Evolutionary conservation across 2,113 vertebrate species (phyloP), one percentile per base, ranked within the genome.

Genomic region (Romanogobio albipinnatus): DNA sequence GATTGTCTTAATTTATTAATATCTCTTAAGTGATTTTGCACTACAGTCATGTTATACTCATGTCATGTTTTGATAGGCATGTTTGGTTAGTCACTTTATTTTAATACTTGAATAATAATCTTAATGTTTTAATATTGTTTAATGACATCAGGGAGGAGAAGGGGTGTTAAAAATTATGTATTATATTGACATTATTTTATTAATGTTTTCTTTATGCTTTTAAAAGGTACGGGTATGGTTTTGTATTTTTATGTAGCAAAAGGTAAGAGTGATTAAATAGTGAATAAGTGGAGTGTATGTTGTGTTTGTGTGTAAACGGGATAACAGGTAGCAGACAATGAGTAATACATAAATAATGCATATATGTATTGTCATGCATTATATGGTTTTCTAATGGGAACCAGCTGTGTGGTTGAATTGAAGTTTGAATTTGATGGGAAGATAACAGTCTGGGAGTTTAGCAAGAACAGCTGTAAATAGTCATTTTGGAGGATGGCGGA

Each of bases 311-410:
- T 24, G 74, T 59, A 77, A 73, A 74, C n/a, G 0, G 43, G 76
- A n/a, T 19, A 77, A 77, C 29, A 77, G 76, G 19, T 77, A 24
- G 10, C 19, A 59, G 53, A 77, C 6, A 39, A 43, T 74, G 43
- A 5, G n/a, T 59, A 43, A 39, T 59, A 24, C 71, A 74, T 74
- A 7, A 74, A 77, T 77, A 77, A 59, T 77, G 29, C 51, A 59
- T 56, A 29, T 39, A 36, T 78, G 17, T 17, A 7, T 76, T 70
- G 22, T 43, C 59, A 78, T 61, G 56, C 3, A 15, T 1, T 45
- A 22, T 2, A 59, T 56, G 29, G 51, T 7, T 22, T 56, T 53
- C 36, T 9, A 70, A 43, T 70, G 39, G 70, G 43, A 24, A 74
- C 13, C 70, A 29, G 62, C 24, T 64, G 24, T 33, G 58, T 61